These are phyloP conservation scores for Meriones psammophilus DNA, from an alignment of 2,797 vertebrate genomes.

Conservation along the genomic window DNA sequence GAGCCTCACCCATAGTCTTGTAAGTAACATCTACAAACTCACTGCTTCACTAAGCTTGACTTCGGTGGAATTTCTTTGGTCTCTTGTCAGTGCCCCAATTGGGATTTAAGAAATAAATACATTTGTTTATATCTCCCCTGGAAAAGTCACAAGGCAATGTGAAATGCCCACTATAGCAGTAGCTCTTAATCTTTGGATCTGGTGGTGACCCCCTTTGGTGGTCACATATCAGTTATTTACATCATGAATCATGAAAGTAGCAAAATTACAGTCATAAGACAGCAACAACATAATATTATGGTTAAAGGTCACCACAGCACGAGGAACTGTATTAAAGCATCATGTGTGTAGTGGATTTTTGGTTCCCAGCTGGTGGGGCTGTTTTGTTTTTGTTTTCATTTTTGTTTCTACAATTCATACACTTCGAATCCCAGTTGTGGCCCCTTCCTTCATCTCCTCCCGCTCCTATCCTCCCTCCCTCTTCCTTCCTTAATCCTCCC, in stretches of 20 bases:
- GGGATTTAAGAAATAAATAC: no score
- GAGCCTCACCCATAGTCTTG: no score
- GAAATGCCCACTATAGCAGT: background rate
- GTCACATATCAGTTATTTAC: background rate
- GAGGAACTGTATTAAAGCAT: background rate
- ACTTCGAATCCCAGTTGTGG: no score
- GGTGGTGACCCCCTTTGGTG: background rate
- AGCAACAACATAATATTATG: background rate
- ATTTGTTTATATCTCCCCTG: no score
- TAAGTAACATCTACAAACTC: background rate
- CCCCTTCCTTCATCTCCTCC: no score
- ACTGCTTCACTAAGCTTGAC: background rate
- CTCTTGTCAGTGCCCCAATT: background rate
- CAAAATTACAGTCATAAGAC: background rate
- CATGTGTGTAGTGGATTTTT: background rate
- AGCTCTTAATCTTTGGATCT: background rate
- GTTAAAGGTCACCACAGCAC: background rate
- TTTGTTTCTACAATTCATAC: no score
- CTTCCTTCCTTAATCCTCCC: no score
- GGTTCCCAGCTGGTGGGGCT: background rate
- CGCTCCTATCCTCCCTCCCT: no score
- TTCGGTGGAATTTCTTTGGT: background rate
- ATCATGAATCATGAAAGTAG: background rate
- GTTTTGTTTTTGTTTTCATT: background rate
- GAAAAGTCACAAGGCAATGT: background rate